Evolutionary conservation across 2,797 vertebrate species (phyloP).

Genomic region (Huso huso): DNA sequence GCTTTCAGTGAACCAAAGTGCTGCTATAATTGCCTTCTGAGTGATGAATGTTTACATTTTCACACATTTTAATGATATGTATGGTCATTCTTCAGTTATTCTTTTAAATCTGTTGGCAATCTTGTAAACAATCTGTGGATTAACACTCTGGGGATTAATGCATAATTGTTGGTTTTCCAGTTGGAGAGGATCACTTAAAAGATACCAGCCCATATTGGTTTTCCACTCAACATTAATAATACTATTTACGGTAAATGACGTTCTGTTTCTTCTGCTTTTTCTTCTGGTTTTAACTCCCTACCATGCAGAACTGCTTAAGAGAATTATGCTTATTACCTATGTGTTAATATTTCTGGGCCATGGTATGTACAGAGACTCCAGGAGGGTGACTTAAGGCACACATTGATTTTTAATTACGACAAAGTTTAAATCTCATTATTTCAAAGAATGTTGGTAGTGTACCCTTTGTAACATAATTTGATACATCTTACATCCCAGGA

Average conservation of each 20-base stretch:
- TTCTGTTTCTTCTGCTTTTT: no score
- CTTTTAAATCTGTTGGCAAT: background rate
- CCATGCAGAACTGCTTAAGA: background rate
- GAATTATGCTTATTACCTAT: background rate
- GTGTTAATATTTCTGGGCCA: background rate
- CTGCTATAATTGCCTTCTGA: constrained; percentile 32
- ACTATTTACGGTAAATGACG: no score
- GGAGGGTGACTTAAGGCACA: background rate
- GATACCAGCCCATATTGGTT: no score
- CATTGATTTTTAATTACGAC: constrained; percentile 1
- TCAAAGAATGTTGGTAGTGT: background rate
- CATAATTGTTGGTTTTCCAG: no score
- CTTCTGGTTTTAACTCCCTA: background rate
- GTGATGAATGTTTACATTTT: constrained; percentile 30
- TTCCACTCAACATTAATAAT: no score
- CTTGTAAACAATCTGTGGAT: background rate
- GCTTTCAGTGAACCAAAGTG: constrained; percentile 36
- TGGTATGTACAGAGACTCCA: background rate
- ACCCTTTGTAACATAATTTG: background rate
- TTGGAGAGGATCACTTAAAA: no score
- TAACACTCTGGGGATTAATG: no score
- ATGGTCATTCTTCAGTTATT: background rate
- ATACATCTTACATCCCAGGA: background rate
- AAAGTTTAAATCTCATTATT: constrained; percentile 1
- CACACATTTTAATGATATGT: constrained; percentile 1